Percentiles rank a stretch among this genome's conserved stretches.
These are phyloP conservation scores for Odontothrips loti DNA, from an alignment of 2,888 invertebrate species.

Conservation along the genomic window DNA sequence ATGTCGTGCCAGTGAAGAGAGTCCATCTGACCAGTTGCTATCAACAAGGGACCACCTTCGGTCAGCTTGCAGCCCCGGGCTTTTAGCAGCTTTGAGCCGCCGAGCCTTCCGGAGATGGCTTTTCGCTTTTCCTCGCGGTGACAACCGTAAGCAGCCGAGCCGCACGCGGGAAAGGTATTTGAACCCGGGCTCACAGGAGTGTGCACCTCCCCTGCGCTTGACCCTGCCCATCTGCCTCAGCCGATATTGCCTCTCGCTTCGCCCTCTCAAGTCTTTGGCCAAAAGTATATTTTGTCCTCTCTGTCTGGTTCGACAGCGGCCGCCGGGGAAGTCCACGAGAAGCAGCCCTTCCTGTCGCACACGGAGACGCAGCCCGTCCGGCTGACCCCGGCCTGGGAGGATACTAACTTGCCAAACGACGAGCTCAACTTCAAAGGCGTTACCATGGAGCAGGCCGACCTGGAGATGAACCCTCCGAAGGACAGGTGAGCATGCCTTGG, in stretches of 20 bases:
- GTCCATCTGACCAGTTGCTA: background rate
- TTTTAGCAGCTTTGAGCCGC: too few species aligned
- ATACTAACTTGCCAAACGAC: slow-evolving; percentile 74
- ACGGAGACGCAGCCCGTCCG: slow-evolving; percentile 73
- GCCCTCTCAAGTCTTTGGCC: too few species aligned
- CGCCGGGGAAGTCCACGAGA: slow-evolving; percentile 31
- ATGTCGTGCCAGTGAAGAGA: too few species aligned
- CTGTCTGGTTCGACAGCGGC: background rate
- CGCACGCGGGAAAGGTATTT: too few species aligned
- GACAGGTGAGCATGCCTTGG: slow-evolving; percentile 56
- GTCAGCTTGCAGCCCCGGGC: background rate
- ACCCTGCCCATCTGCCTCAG: too few species aligned
- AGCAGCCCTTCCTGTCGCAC: slow-evolving; percentile 34
- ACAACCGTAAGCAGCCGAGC: too few species aligned
- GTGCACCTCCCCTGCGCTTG: too few species aligned
- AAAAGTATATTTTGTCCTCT: too few species aligned
- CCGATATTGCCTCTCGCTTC: too few species aligned
- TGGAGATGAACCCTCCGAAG: slow-evolving; percentile 70
- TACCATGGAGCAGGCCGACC: slow-evolving; percentile 62
- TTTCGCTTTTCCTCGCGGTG: too few species aligned
- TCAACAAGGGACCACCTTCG: background rate
- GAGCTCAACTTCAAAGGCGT: slow-evolving; percentile 74
- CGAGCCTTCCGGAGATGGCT: too few species aligned
- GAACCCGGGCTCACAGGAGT: too few species aligned
- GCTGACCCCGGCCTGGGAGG: slow-evolving; percentile 84